Base-by-base conservation (phyloP, 2,797 vertebrate genomes). In the Euphonia xanthogaster region DNA sequence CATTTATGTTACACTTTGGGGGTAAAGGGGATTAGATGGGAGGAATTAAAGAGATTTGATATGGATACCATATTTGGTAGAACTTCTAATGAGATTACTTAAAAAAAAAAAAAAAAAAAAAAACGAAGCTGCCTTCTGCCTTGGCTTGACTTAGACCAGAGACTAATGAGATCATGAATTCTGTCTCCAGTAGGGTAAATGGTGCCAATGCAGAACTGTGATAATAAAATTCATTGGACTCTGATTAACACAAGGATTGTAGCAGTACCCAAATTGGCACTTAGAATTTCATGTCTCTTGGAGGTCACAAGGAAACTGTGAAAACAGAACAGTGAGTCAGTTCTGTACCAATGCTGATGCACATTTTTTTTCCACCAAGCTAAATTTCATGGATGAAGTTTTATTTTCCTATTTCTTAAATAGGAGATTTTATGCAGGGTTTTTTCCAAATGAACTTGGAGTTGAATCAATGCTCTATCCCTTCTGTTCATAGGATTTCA, bases 401-500 rank as follows among this genome's bases (percentile, higher is more conserved):
- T 95, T 96, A 71, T 97, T 95, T 95, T 95, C 57, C 25, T 95
- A 22, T 96, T 94, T 91, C 66, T 74, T 90, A 86, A 93, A 90
- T 94, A 42, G 35, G 86, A 96, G 53, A 86, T 91, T 90, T 85
- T 94, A 61, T 84, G 19, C 9, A 75, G 21, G 22, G 2, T 30
- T 90, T 97, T 97, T 94, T 96, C 91, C 70, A 82, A 89, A 97
- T 97, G 84, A 92, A 96, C 58, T 95, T 95, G 72, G 28, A 96
- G 51, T 89, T 82, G 42, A 91, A 95, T 94, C 74, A 25, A 93
- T 96, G 97, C 91, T 73, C 73, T 96, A 68, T 82, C 74, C 90
- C 93, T 97, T 97, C 96, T 98, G 96, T 97, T 97, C 88, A 31
- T 83, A 65, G 76, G 61, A 90, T 86, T 94, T 97, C 77, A 68